A percentile compares a stretch with the other conserved stretches of the same genome.
phyloP scores from a whole-genome alignment of 1,140 invertebrate genomes.

The Rhagoletis pomonella region DNA sequence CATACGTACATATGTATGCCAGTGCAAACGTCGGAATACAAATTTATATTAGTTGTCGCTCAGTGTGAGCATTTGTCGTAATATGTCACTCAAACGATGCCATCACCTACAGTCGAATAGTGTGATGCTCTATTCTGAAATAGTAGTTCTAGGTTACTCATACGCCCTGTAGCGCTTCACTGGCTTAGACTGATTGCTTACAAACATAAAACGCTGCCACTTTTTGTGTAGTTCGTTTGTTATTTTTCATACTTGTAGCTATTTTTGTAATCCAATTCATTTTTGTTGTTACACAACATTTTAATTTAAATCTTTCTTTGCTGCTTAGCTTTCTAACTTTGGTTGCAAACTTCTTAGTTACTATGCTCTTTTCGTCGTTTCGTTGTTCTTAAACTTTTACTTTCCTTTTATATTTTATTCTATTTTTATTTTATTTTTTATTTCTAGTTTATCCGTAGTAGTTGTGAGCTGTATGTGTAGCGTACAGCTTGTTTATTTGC shows the following conservation, averaged over 20 bases:
- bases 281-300: neutral
- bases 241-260: neutral
- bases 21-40: neutral
- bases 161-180: neutral
- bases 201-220: neutral
- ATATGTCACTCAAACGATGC: conserved; percentile 31
- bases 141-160: neutral
- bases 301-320: conserved; percentile 26
- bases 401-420: too few relatives aligned
- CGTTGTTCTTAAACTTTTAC: too few relatives aligned
- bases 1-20: neutral
- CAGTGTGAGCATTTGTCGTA: conserved; percentile 24
- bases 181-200: neutral
- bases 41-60: conserved; percentile 1
- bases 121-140: too few relatives aligned
- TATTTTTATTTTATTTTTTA: too few relatives aligned
- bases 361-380: too few relatives aligned
- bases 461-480: too few relatives aligned
- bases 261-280: neutral
- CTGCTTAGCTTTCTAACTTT: neutral
- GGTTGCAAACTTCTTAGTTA: too few relatives aligned
- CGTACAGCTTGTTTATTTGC: conserved; percentile 12
- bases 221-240: neutral
- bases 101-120: neutral
- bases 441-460: too few relatives aligned